Evolutionary conservation across 1,140 invertebrate species (phyloP), one percentile per base, ranked within the genome.

Genomic region (Eumaeus atala): DNA sequence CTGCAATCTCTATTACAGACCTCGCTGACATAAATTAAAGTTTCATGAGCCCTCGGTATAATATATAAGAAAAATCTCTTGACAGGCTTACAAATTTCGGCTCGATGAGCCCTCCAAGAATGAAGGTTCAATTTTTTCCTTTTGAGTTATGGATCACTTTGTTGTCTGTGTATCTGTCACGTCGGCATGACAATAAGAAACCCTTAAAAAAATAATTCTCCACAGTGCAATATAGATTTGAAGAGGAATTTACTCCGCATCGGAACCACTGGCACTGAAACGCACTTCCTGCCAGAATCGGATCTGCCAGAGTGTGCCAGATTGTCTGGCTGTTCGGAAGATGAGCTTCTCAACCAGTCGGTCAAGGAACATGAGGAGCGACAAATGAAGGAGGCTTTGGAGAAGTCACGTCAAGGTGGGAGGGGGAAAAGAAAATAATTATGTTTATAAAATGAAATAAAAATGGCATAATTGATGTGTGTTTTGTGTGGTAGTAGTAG

Each of bases 181-280:
- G 21, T 28, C 2, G 2, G 6, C 2, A 28, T 28, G 21, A 6
- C 21, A 28, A 28, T 6, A 28, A 28, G 6, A 28, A n/a, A n/a
- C n/a, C n/a, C n/a, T n/a, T n/a, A n/a, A n/a, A n/a, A n/a, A n/a
- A n/a, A n/a, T n/a, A 28, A 44, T 16, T 51, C 1, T 52, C 59
- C 59, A 28, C 75, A 95, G 92, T 99, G 97, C 89, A 93, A 92
- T 61, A 98, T 99, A 70, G 97, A 99, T 84, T 87, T 99, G 54
- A 95, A 96, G 73, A 90, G 91, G 51, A 98, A 97, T 86, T 90
- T 97, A 0, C 88, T 99, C 16, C 91, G 91, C 38, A 98, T 99
- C 70, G 97, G 97, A n/a, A 98, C 97, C 0, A 98, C 97, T 0
- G 96, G 95, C 17, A 97, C 96, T 0, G 94, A 96, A 82, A 98